phyloP scores from a whole-genome alignment of 2,113 vertebrate genomes.

The Eretmochelys imbricata region DNA sequence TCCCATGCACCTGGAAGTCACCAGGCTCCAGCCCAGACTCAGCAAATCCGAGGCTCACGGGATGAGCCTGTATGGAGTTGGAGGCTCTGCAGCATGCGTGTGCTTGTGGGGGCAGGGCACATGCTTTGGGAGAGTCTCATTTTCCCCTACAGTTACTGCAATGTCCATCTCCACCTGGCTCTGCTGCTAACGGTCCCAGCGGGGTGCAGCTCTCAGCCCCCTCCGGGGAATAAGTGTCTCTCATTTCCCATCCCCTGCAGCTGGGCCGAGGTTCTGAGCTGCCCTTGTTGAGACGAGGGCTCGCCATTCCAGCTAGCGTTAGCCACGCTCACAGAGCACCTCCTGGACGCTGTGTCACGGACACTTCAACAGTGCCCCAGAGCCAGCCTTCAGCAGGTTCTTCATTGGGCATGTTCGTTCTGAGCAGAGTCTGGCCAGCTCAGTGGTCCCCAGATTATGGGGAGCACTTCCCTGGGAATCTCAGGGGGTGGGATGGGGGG shows the following conservation, averaged over 20 bases:
- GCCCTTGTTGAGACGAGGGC: too few species aligned
- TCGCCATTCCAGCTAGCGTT: too few species aligned
- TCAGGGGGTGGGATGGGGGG: too few species aligned
- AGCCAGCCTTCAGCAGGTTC: neutral
- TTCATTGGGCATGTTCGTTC: too few species aligned
- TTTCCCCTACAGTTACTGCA: neutral
- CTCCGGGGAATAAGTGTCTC: too few species aligned
- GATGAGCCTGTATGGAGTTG: neutral
- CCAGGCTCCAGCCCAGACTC: neutral
- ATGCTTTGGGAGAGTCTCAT: neutral
- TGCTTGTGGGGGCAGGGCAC: too few species aligned
- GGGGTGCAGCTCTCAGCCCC: neutral
- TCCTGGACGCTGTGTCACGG: neutral
- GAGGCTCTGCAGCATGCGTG: neutral
- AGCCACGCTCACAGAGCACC: neutral
- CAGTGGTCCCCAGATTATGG: too few species aligned
- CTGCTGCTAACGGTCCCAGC: neutral
- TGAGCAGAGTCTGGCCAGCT: neutral
- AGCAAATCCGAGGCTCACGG: too few species aligned
- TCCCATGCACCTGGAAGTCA: neutral
- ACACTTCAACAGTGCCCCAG: neutral
- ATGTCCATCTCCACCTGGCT: rapidly evolving
- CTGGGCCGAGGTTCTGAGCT: too few species aligned
- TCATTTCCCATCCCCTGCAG: neutral
- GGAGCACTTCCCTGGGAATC: too few species aligned